Base-by-base conservation (phyloP, 2,113 vertebrate species). In the Hepsetus odoe region DNA sequence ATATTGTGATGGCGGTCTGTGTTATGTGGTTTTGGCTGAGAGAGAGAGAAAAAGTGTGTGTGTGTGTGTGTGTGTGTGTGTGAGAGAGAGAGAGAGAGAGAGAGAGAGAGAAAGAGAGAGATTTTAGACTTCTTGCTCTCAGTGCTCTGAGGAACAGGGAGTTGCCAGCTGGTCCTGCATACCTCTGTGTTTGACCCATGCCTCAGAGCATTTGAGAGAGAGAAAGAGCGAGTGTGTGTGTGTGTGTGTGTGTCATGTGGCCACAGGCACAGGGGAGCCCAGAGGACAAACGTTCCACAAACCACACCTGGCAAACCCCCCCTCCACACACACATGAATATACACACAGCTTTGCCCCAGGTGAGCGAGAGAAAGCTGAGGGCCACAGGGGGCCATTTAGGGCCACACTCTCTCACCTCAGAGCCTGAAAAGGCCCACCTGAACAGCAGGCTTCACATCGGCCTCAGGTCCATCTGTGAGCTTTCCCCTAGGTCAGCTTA, bases 111-210 rank as follows among this genome's bases (percentile, higher is more conserved):
- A 89, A 92, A 91, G 89, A 91, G 92, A 90, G 87, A 85, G 79
- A 76, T 82, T 89, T 82, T 76, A 88, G 84, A 49, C 80, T 85
- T 81, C 84, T 77, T 77, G 87, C 82, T 67, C 90, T 86, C 77
- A 49, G 86, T 88, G 87, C 86, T 85, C 75, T 22, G 83, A 87
- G 82, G 83, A 87, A 88, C 90, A 89, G 91, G 83, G 86, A 88
- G 86, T 88, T 87, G 92, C 92, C 93, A 94, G 93, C 93, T 94
- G 93, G 93, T 93, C 87, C 85, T 84, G 82, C 87, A 85, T 83
- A 90, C 88, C 91, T 90, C 89, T 87, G 88, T 92, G 90, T 92
- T 91, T 91, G 90, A 92, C 92, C 92, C 90, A 77, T 88, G 88
- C 83, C 74, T 80, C 76, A 53, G 76, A 64, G 55, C 76, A 42